These are phyloP conservation scores for Leptodactylus fuscus DNA, from an alignment of 2,113 vertebrate genomes.

Conservation along the genomic window DNA sequence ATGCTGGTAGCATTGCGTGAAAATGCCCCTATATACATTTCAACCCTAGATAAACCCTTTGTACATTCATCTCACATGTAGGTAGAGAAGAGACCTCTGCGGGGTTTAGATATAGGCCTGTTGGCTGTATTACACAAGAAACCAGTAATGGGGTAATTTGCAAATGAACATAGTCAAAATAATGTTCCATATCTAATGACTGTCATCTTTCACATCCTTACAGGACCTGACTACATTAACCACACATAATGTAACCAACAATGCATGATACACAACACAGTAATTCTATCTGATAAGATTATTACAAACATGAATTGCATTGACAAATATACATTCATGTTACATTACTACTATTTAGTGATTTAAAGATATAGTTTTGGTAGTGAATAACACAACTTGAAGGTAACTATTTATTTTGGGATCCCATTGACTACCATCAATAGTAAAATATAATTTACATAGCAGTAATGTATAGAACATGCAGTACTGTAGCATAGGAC, in stretches of 20 bases:
- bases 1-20: background rate
- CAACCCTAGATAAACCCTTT: too few species aligned
- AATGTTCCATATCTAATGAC: background rate
- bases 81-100: background rate
- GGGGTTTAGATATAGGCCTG: background rate
- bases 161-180: background rate
- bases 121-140: background rate
- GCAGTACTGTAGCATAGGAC: too few species aligned
- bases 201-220: background rate
- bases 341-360: too few species aligned
- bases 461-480: too few species aligned
- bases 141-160: background rate
- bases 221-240: background rate
- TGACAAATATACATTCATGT: too few species aligned
- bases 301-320: background rate
- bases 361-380: too few species aligned
- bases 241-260: background rate
- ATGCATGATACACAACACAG: too few species aligned
- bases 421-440: too few species aligned
- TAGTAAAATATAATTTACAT: too few species aligned
- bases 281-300: background rate
- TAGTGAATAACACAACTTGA: too few species aligned
- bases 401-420: too few species aligned
- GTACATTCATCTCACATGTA: background rate
- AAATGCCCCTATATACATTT: background rate